Percentiles rank a stretch among this genome's conserved stretches.
phyloP scores from a whole-genome alignment of 1,140 invertebrate species.

The Drosophila mayri region DNA sequence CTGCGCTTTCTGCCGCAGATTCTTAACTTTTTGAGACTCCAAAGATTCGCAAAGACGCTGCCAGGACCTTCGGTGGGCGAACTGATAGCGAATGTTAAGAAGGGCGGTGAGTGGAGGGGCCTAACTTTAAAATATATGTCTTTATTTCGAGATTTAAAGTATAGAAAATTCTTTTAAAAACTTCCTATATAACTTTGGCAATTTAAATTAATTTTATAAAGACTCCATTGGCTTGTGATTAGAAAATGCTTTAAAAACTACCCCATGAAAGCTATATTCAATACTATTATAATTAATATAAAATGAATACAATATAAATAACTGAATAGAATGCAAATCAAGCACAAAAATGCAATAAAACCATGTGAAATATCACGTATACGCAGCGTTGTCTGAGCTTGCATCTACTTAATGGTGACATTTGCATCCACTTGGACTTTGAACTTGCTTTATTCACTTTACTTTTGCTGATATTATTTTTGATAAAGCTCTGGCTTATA shows the following conservation, averaged over 20 bases:
- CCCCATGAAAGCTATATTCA: too few species aligned
- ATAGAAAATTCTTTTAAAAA: neutral
- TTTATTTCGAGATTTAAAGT: neutral
- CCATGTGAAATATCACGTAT: conserved; percentile 11
- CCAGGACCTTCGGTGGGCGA: conserved; percentile 70
- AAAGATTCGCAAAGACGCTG: conserved; percentile 60
- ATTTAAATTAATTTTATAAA: neutral
- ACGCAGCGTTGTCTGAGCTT: conserved; percentile 13
- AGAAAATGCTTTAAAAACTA: too few species aligned
- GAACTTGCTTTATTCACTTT: neutral
- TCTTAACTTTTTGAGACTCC: conserved; percentile 53
- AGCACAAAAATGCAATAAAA: neutral
- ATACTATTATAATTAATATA: too few species aligned
- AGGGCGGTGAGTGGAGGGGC: conserved; percentile 61
- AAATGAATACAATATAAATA: too few species aligned
- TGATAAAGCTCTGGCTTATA: neutral
- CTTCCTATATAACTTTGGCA: neutral
- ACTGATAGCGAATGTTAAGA: conserved; percentile 73
- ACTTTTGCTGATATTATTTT: too few species aligned
- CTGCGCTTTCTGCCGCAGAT: conserved; percentile 68
- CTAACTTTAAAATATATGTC: too few species aligned
- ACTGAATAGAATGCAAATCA: neutral
- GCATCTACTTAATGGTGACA: neutral
- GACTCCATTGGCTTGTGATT: neutral
- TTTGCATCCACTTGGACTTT: conserved; percentile 7